Conservation (phyloP, 2,113 vertebrate genomes). For the Phodopus roborovskii region DNA sequence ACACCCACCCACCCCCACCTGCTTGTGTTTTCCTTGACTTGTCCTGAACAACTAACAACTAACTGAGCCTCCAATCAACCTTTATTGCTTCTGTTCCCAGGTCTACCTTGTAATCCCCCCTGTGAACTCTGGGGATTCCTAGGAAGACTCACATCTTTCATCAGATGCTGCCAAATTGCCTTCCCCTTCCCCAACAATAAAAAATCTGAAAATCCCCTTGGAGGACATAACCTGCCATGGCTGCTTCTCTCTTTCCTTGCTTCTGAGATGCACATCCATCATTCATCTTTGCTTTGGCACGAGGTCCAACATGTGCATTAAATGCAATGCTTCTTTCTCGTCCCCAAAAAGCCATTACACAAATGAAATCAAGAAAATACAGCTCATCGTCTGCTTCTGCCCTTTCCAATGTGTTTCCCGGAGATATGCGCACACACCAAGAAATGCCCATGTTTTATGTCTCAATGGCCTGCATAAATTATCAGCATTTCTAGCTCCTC, state of each 20-base stretch:
- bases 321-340: background rate
- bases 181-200: background rate
- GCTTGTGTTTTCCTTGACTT: background rate
- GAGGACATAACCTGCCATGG: background rate
- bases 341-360: background rate
- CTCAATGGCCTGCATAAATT: background rate
- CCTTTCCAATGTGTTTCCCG: conserved; percentile 13
- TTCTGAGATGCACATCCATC: background rate
- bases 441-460: background rate
- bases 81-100: background rate
- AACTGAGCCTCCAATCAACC: background rate
- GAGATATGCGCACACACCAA: background rate
- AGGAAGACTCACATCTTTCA: background rate
- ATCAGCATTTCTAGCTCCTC: background rate
- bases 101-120: background rate
- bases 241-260: background rate
- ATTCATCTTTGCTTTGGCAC: background rate
- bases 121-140: background rate
- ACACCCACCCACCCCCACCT: background rate
- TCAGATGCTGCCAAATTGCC: background rate
- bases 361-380: background rate
- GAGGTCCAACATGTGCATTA: background rate
- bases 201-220: background rate
- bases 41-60: background rate
- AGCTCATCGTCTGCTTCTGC: background rate